Evolutionary conservation across 2,888 invertebrate genomes (phyloP).

Genomic region (Hyalella azteca): DNA sequence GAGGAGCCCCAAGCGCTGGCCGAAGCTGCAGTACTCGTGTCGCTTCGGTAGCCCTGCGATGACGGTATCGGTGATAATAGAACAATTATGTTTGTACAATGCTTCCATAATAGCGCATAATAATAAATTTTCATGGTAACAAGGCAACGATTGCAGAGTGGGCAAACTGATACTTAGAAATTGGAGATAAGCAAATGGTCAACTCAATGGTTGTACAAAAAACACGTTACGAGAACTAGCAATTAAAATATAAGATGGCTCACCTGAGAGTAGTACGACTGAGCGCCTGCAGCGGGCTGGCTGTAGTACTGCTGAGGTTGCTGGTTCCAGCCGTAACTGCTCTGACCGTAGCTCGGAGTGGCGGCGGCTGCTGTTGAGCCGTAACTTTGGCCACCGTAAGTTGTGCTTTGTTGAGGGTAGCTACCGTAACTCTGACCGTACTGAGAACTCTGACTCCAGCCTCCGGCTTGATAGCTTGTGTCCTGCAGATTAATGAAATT

Average conservation of each 20-base stretch:
- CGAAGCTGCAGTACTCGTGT: neutral
- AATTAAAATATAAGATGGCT: neutral
- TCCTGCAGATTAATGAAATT: constrained; percentile 32
- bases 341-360: constrained; percentile 29
- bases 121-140: too few species aligned
- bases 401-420: neutral
- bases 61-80: too few species aligned
- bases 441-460: constrained; percentile 23
- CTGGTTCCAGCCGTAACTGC: neutral
- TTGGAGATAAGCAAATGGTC: too few species aligned
- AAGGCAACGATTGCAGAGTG: too few species aligned
- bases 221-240: too few species aligned
- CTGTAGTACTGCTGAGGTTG: constrained; percentile 17
- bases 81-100: too few species aligned
- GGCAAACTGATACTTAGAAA: too few species aligned
- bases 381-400: neutral
- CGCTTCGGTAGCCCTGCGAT: neutral
- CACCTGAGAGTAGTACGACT: constrained; percentile 21
- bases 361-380: neutral
- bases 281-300: neutral
- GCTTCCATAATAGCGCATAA: too few species aligned
- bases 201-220: too few species aligned
- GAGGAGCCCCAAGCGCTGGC: neutral
- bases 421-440: constrained; percentile 5
- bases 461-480: neutral